Evolutionary conservation across 2,113 vertebrate genomes (phyloP), one percentile per base, ranked within the genome.

Genomic region (Dinomys branickii): DNA sequence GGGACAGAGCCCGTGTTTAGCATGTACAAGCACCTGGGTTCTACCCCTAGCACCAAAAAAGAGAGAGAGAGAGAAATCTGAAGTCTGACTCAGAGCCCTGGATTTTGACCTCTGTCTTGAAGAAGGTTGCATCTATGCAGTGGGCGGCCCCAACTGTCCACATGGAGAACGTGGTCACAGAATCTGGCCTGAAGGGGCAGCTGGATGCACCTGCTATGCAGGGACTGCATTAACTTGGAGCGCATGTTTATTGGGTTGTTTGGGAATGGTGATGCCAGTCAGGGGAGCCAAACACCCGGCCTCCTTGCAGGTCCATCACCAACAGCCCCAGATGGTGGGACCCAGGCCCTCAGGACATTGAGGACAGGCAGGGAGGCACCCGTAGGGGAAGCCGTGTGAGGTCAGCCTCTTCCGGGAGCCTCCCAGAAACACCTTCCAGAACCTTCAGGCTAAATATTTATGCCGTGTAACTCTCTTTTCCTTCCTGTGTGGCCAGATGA

Each of bases 321-420:
- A 0, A 3, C 0, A 3, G 22, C 41, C 44, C 69, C 33, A 6
- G 86, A 38, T 5, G 4, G 56, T 26, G 30, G 41, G 30, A 6
- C 19, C 0, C 2, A 41, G 24, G n/a, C 20, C 24, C 63, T 22
- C 0, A 41, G 11, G 24, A 35, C 1, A 0, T 1, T 10, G n/a
- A 30, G 22, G 16, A 1, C 20, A 38, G 75, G 71, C 73, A 2
- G 44, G 35, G 14, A 14, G 58, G 11, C 1, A 1, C 84, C 5
- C 0, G 3, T 16, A 54, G 71, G 63, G 61, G 85, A 73, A 77
- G 38, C 56, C 7, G 81, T 3, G 35, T 54, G 81, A 86, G 35
- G 47, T 41, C 20, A 1, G 8, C 35, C 0, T 7, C 41, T 26
- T 10, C 83, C 26, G 58, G 87, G n/a, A 82, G 14, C 59, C 24